A percentile compares a stretch with the other conserved stretches of the same genome.
These are phyloP conservation scores for Bubo bubo DNA, from an alignment of 2,113 vertebrate species.

Conservation along the genomic window DNA sequence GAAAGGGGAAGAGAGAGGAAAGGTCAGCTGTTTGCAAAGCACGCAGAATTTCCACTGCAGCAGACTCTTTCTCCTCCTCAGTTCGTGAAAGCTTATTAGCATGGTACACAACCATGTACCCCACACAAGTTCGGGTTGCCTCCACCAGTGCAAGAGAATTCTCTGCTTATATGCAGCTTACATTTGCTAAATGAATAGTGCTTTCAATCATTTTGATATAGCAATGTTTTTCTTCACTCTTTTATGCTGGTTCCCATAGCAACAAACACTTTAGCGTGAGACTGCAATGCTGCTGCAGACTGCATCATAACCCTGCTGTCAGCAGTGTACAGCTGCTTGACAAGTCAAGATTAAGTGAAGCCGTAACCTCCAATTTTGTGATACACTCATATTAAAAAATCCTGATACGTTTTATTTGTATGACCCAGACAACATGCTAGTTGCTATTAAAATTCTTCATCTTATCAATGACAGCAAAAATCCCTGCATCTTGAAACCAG, in stretches of 20 bases:
- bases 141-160: neutral
- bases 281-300: constrained; percentile 53
- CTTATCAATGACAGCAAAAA: neutral
- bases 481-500: neutral
- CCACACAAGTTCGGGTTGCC: rapidly evolving
- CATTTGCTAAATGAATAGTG: neutral
- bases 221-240: neutral
- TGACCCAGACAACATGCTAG: neutral
- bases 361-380: neutral
- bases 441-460: neutral
- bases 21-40: neutral
- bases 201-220: neutral
- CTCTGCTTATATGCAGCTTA: neutral
- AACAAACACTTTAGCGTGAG: neutral
- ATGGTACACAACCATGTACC: neutral
- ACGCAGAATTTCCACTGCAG: neutral
- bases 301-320: neutral
- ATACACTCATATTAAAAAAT: neutral
- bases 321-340: neutral
- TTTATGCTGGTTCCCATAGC: constrained; percentile 29
- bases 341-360: neutral
- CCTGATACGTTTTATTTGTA: rapidly evolving
- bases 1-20: neutral
- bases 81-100: neutral
- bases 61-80: neutral